Evolutionary conservation across 2,888 invertebrate genomes (phyloP), one percentile per base, ranked within the genome.

Genomic region (Harmothoe impar): DNA sequence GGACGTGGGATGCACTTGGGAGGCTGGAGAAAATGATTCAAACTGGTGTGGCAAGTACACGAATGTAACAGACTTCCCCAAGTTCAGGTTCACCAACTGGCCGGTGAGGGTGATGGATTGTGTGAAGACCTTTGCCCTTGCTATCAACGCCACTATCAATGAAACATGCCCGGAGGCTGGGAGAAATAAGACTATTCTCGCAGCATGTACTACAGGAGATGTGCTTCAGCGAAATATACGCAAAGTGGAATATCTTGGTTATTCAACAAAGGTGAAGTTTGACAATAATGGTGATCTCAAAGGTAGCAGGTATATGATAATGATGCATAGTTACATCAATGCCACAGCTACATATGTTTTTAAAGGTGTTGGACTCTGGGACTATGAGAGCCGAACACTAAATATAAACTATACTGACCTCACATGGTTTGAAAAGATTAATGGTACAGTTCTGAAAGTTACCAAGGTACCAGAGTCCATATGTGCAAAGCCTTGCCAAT

Each of bases 121-220:
- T 10, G 92, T 93, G 23, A 91, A 92, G 29, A 89, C 92, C 20
- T 93, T 77, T 77, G 92, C 92, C 5, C 81, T 81, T 62, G 92
- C 92, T 31, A 29, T 93, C 0, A 88, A 92, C 29, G 43, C 62
- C 15, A 52, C 90, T n/a, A 86, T 86, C 77, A 56, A 43, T 25
- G 62, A 51, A 20, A 31, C 33, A 72, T 92, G 92, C 72, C 51
- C 52, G 20, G 56, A 23, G 33, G 52, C 62, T n/a, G 5, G 0
- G 12, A 3, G 3, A 3, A 29, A 29, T 31, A 72, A 35, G n/a
- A 51, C 31, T 0, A 29, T 35, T 17, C 29, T 88, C 15, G 35
- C 20, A 31, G 10, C 29, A 10, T 92, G 92, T 54, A 20, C 92
- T 54, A 81, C 23, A 17, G 89, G 89, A 17, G 88, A 81, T 17